A percentile compares a stretch with the other conserved stretches of the same genome.
These are phyloP conservation scores for Capreolus pygargus DNA, from an alignment of 2,113 vertebrate genomes.

Conservation along the genomic window DNA sequence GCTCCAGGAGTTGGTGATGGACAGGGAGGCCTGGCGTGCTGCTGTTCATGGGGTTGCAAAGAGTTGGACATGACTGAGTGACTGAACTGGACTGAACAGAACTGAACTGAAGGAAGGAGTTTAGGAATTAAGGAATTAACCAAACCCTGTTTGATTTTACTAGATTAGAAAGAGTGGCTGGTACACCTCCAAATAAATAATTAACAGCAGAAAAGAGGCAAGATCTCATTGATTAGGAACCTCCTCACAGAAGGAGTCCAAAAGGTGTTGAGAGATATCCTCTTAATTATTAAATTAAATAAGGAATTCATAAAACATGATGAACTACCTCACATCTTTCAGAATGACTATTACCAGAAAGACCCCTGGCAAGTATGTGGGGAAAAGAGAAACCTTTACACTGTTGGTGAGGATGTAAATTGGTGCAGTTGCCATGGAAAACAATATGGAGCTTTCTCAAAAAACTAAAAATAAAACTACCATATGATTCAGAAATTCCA, in stretches of 20 bases:
- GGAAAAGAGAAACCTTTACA: neutral
- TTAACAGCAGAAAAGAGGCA: neutral
- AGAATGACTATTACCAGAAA: neutral
- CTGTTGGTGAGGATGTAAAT: neutral
- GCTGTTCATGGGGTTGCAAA: fast-evolving
- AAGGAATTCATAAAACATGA: neutral
- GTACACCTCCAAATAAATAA: neutral
- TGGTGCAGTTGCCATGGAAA: neutral
- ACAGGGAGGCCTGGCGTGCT: neutral
- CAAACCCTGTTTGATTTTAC: neutral
- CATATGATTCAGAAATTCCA: neutral
- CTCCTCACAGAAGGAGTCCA: neutral
- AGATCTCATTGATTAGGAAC: neutral
- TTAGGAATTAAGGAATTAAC: neutral
- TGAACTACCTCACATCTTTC: neutral
- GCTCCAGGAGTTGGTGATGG: fast-evolving
- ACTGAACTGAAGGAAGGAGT: neutral
- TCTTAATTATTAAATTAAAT: neutral
- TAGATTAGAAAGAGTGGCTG: neutral
- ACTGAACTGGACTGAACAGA: neutral
- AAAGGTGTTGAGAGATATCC: neutral
- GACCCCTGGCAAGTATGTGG: neutral
- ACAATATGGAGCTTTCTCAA: neutral
- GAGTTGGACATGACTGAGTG: fast-evolving
- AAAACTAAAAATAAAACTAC: neutral